Evolutionary conservation across 92 coral and sea anemone genomes (phyloP), one percentile per base, ranked within the genome.

Genomic region (Porites divaricata): DNA sequence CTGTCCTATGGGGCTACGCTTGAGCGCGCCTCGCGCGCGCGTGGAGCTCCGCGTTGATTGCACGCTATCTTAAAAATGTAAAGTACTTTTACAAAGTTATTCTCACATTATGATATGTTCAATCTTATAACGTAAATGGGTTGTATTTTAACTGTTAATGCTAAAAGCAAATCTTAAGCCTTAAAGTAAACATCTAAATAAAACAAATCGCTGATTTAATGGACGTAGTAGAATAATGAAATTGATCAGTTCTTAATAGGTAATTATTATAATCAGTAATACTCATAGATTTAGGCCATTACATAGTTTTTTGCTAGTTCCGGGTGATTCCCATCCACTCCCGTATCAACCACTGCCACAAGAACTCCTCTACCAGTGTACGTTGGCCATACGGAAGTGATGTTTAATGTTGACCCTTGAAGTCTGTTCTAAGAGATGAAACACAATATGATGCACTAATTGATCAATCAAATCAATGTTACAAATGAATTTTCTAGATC

Each of bases 261-360:
- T 58, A 58, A 58, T 2, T 58, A 58, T 58, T 13, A 58, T 58
- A 58, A 1, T 58, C 2, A 58, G 63, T 58, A 9, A 58, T 58
- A 58, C 63, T 58, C 63, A 58, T 58, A 58, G 2, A 58, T 58
- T 13, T 58, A 12, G 63, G 14, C 63, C 63, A 58, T 54, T 79
- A 79, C 84, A 26, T 79, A 79, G 78, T 79, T 79, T 16, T 20
- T 25, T 2, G 79, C 66, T 25, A 79, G 17, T 64, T 79, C 84
- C n/a, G 84, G 80, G 23, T 79, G 84, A 20, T 79, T 79, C 15
- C 79, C 76, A 79, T 79, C n/a, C 72, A 79, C 84, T 62, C 84
- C 84, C 19, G 66, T 59, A 65, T 79, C 84, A 20, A 79, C 84
- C 6, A 79, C 84, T 1, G 75, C 84, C 22, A 79, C 84, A n/a